phyloP scores from a whole-genome alignment of 2,797 vertebrate species.

The Platyrinchus mystaceus region DNA sequence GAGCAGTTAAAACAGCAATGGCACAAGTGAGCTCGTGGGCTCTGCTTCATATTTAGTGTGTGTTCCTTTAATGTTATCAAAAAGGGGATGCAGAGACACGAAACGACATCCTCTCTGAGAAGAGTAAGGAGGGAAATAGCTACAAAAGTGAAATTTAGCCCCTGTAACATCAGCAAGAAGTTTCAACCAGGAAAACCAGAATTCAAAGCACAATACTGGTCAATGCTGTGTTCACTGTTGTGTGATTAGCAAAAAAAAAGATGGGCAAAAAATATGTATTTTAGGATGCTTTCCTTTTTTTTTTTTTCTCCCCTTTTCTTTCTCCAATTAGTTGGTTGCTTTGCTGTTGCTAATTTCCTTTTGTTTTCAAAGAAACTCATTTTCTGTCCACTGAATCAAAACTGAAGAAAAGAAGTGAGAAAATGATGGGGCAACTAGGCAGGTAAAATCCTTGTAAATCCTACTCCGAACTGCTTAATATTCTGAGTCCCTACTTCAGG shows the following conservation, averaged over 20 bases:
- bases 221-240: background rate
- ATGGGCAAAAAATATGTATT: background rate
- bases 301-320: background rate
- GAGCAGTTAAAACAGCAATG: background rate
- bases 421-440: constrained; percentile 21
- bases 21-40: background rate
- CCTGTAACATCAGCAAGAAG: background rate
- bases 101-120: background rate
- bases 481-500: constrained; percentile 35
- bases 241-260: background rate
- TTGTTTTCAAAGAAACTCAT: background rate
- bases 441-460: constrained; percentile 58
- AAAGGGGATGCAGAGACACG: background rate
- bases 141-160: background rate
- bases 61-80: background rate
- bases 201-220: background rate
- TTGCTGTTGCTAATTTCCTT: background rate
- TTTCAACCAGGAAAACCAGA: background rate
- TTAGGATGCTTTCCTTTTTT: background rate
- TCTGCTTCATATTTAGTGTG: background rate
- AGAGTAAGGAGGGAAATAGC: background rate
- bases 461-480: constrained; percentile 29
- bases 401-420: constrained; percentile 14
- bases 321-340: background rate
- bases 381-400: constrained; percentile 36